Base-by-base conservation (phyloP, 2,888 invertebrate genomes). In the Cordilura impudica region DNA sequence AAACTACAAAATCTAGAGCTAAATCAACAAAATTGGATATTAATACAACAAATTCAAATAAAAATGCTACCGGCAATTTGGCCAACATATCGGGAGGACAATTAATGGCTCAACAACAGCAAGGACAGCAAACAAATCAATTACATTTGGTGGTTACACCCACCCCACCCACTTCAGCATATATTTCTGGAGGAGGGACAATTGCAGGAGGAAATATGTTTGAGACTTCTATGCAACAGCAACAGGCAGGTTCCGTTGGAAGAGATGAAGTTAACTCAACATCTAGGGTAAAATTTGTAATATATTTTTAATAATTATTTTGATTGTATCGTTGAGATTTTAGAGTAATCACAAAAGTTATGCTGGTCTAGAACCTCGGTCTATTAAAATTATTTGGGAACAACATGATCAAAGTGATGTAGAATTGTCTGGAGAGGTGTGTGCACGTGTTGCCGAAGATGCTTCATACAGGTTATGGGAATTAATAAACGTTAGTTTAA, bases 401-500 rank as follows among this genome's bases (percentile, higher is more conserved):
- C 90, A 90, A 78, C 86, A 89, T 77, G 89, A 90, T 51, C 87
- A 88, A 69, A 88, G 87, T 35, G 89, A 89, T 77, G 87, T 87
- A 5, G 90, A 89, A 35, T 78, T 90, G 4, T 84, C 86, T 0
- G 83, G 85, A 14, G 90, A 90, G 23, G 87, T 89, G 4, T 87
- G 87, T 60, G 84, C 88, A 0, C 85, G 86, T 0, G 70, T 90
- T 4, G 90, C 90, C 0, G 90, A 90, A 78, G 90, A 90, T 84
- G 89, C 85, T 3, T 88, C 90, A 6, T 90, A 90, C 76, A 89
- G 89, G 81, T 66, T 90, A 18, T 90, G 90, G 90, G 90, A 90
- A 75, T 60, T 90, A 1, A 83, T 87, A 14, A 90, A 90, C 84
- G 90, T 90, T 85, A 21, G 81, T 26, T 2, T 16, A n/a, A n/a